Evolutionary conservation across 1,140 invertebrate species (phyloP).

Genomic region (Hyposmocoma kahamanoa): DNA sequence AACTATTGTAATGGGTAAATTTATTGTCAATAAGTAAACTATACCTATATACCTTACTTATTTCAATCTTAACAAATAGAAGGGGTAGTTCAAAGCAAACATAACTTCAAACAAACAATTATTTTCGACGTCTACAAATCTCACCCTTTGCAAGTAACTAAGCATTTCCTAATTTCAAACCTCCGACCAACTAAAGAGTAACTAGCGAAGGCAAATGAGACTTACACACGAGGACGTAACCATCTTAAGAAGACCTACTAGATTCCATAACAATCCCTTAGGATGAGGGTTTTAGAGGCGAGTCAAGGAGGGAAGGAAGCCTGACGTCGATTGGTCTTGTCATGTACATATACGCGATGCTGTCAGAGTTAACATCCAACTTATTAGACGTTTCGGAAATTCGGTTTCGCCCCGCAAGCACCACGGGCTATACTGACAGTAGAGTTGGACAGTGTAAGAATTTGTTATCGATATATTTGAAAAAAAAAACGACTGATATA

Average conservation of each 20-base stretch:
- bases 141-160: slow-evolving; percentile 22
- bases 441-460: slow-evolving; percentile 13
- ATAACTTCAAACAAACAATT: neutral
- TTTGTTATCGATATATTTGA: slow-evolving; percentile 1
- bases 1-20: too few species aligned
- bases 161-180: slow-evolving; percentile 45
- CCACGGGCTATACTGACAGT: slow-evolving; percentile 36
- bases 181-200: slow-evolving; percentile 29
- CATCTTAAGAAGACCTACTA: slow-evolving; percentile 29
- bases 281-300: slow-evolving; percentile 8
- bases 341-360: slow-evolving; percentile 47
- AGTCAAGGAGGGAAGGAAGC: slow-evolving; percentile 17
- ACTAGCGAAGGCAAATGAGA: slow-evolving; percentile 44
- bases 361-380: slow-evolving; percentile 67
- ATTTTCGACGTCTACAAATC: neutral
- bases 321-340: slow-evolving; percentile 32
- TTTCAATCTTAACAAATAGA: too few species aligned
- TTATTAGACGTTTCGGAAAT: slow-evolving; percentile 72
- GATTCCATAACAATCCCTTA: slow-evolving; percentile 11
- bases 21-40: too few species aligned
- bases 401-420: slow-evolving; percentile 60
- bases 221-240: slow-evolving; percentile 24
- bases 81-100: too few species aligned
- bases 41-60: too few species aligned
- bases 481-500: too few species aligned